Evolutionary conservation across 2,113 vertebrate genomes (phyloP).

Genomic region (Xenopus borealis): DNA sequence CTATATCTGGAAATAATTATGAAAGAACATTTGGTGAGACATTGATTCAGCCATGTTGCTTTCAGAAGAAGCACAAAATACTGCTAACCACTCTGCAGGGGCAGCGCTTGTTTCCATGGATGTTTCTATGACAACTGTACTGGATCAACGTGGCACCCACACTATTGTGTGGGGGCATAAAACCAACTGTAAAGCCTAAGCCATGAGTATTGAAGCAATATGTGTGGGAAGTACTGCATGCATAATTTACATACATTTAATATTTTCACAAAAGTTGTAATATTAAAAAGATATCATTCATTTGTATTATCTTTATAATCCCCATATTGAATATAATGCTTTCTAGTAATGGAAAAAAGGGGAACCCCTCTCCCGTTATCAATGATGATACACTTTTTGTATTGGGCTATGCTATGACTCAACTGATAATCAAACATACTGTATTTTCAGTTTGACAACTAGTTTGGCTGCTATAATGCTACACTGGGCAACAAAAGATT

Average conservation of each 20-base stretch:
- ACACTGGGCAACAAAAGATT: no score
- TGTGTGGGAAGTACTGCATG: conserved; percentile 37
- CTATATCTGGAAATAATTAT: no score
- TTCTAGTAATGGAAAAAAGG: no score
- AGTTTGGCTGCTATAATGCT: no score
- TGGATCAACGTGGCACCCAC: conserved; percentile 41
- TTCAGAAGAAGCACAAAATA: conserved; percentile 6
- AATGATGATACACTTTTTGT: no score
- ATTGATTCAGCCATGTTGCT: conserved; percentile 13
- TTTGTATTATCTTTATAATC: conserved; percentile 14
- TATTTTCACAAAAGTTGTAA: conserved; percentile 24
- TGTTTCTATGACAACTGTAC: conserved; percentile 32
- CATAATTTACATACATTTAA: conserved; percentile 25
- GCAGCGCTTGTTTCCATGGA: conserved; percentile 32
- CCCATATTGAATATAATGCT: no score
- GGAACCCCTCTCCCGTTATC: no score
- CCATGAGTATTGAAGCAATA: conserved; percentile 18
- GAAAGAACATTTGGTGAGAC: no score
- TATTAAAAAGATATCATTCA: conserved; percentile 31
- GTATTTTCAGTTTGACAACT: no score
- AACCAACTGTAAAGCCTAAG: conserved; percentile 32
- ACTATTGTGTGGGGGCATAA: conserved; percentile 38
- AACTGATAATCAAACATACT: no score
- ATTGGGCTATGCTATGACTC: no score
- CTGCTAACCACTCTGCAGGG: conserved; percentile 34